phyloP scores from a whole-genome alignment of 2,113 vertebrate species.

The Dendrocopos noguchii region DNA sequence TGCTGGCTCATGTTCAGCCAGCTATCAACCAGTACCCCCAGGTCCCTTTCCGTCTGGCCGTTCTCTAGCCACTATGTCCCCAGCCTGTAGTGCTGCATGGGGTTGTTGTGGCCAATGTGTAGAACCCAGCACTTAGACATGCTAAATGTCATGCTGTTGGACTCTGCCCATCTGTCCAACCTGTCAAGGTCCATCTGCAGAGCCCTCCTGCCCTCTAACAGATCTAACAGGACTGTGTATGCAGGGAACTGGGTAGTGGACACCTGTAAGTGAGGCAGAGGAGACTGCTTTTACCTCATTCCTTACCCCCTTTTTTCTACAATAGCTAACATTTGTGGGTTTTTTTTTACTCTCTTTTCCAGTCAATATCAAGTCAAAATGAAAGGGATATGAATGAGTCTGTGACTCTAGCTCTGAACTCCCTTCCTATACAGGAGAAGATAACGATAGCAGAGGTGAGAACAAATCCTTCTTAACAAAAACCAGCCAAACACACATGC shows the following conservation, averaged over 20 bases:
- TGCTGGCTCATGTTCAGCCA: no score
- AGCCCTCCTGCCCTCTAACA: no score
- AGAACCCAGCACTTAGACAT: no score
- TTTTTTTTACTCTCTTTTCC: background rate
- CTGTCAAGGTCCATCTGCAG: no score
- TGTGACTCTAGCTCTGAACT: slow-evolving; percentile 55
- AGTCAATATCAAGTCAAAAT: slow-evolving; percentile 60
- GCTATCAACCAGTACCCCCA: no score
- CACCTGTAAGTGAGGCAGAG: background rate
- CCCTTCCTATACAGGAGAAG: slow-evolving; percentile 64
- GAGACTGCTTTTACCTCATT: background rate
- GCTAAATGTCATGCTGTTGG: no score
- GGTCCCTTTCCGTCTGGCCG: no score
- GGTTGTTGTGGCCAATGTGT: no score
- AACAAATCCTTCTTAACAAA: background rate
- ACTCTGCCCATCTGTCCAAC: no score
- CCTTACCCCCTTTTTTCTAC: accelerated
- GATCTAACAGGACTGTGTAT: background rate
- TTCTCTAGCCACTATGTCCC: no score
- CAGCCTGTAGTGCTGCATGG: no score
- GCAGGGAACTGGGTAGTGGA: background rate
- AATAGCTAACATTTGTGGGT: background rate
- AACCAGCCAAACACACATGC: background rate
- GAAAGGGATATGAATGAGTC: slow-evolving; percentile 26
- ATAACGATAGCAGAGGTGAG: slow-evolving; percentile 66